phyloP scores from a whole-genome alignment of 2,888 invertebrate species.

The Spodoptera picta region DNA sequence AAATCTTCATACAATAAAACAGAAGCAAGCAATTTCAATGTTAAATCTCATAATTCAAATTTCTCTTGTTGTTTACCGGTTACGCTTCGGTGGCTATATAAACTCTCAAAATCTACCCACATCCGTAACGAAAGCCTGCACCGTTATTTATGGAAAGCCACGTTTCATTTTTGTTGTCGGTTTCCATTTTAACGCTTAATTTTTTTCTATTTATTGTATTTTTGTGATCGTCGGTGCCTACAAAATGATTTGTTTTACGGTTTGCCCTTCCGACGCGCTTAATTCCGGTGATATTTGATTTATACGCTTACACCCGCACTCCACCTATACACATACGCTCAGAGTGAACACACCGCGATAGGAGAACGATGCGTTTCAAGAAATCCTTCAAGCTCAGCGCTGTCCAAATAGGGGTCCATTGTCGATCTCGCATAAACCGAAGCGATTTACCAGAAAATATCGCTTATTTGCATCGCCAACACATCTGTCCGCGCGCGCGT shows the following conservation, averaged over 20 bases:
- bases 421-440: conserved; percentile 70
- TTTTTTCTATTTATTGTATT: conserved; percentile 79
- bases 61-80: conserved; percentile 80
- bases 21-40: conserved; percentile 78
- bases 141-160: conserved; percentile 86
- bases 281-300: conserved; percentile 75
- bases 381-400: conserved; percentile 73
- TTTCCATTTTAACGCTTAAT: conserved; percentile 84
- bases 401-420: conserved; percentile 72
- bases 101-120: conserved; percentile 86
- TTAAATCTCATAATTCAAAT: conserved; percentile 86
- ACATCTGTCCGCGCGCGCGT: conserved; percentile 71
- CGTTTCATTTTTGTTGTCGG: conserved; percentile 86
- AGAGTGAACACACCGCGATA: conserved; percentile 65
- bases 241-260: conserved; percentile 80
- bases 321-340: conserved; percentile 56
- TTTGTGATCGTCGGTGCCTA: conserved; percentile 67
- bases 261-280: conserved; percentile 73
- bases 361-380: conserved; percentile 71
- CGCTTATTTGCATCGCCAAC: conserved; percentile 82
- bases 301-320: conserved; percentile 64
- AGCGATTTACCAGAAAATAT: conserved; percentile 79
- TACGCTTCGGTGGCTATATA: conserved; percentile 79
- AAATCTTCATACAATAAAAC: conserved; percentile 80
- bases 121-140: conserved; percentile 85